These are phyloP conservation scores for roundworm (Caenorhabditis elegans) DNA, from an alignment of 1,140 invertebrate species.

Conservation along the genomic window DNA sequence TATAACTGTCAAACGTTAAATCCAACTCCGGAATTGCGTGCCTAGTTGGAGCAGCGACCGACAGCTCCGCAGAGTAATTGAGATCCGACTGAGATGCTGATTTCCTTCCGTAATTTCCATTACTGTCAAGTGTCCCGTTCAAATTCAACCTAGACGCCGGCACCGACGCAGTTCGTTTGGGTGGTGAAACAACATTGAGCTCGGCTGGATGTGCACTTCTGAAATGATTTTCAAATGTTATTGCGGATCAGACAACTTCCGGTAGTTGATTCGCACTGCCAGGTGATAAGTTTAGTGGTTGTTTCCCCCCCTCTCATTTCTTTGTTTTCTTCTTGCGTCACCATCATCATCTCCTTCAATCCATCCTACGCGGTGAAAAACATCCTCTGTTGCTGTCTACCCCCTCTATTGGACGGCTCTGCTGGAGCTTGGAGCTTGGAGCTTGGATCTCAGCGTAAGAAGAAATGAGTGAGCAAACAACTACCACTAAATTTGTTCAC, in stretches of 20 bases:
- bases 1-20: not conserved
- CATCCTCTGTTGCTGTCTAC: conserved; percentile 14
- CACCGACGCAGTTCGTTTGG: not conserved
- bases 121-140: conserved; percentile 11
- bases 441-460: not conserved
- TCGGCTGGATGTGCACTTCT: conserved; percentile 2
- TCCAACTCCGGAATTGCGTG: not conserved
- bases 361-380: conserved; percentile 1
- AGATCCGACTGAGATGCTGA: not conserved
- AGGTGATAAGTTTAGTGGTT: conserved; percentile 25
- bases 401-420: not conserved
- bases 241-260: not conserved
- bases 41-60: not conserved
- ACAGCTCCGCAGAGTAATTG: not conserved
- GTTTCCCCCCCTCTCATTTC: not conserved
- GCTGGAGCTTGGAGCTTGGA: not conserved
- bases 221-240: not conserved
- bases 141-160: not conserved
- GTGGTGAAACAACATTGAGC: conserved; percentile 1
- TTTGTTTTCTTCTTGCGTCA: conserved; percentile 16
- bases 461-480: not conserved
- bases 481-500: not conserved
- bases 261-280: conserved; percentile 23
- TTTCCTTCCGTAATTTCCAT: conserved; percentile 9
- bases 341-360: not conserved